Evolutionary conservation across 1,140 invertebrate species (phyloP), one percentile per base, ranked within the genome.

Genomic region (Zaprionus capensis): DNA sequence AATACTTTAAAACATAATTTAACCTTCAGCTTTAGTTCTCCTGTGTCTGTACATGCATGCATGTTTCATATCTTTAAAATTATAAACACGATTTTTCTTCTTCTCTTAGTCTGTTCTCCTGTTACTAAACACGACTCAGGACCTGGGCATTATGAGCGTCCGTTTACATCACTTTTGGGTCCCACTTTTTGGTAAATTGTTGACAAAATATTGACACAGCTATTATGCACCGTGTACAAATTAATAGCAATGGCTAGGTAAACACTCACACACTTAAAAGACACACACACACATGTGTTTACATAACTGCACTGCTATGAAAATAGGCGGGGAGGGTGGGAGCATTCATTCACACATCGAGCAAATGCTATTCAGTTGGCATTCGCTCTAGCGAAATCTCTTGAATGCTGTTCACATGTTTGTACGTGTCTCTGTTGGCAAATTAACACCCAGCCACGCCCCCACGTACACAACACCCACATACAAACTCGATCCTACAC

Each of bases 371-470:
- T 86, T 88, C 84, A 81, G 73, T 71, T 68, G 65, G 53, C 51
- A 56, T 70, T 66, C 79, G 64, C 78, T 78, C 76, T 78, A 63
- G 78, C 74, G 61, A 74, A 83, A 87, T 88, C 80, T 82, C 84
- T 84, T 88, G 80, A 87, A 84, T 83, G 78, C 78, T 87, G 84
- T 84, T 88, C 83, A 81, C 84, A 46, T 87, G 84, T 87, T 77
- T 78, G 80, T 81, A 78, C 84, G 84, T 81, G 83, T 87, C 83
- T 87, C 81, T 88, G 81, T 87, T 87, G 81, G 84, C 81, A 88
- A 87, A 87, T 88, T 88, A 87, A 88, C 84, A 83, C 84, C 83
- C 84, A 87, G 71, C 71, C 67, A 80, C 20, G 71, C 55, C 49
- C 34, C 49, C 41, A 15, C 57, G 44, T 14, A 31, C 49, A 53